Evolutionary conservation across 2,888 invertebrate genomes (phyloP).

Genomic region (Galeruca laticollis): DNA sequence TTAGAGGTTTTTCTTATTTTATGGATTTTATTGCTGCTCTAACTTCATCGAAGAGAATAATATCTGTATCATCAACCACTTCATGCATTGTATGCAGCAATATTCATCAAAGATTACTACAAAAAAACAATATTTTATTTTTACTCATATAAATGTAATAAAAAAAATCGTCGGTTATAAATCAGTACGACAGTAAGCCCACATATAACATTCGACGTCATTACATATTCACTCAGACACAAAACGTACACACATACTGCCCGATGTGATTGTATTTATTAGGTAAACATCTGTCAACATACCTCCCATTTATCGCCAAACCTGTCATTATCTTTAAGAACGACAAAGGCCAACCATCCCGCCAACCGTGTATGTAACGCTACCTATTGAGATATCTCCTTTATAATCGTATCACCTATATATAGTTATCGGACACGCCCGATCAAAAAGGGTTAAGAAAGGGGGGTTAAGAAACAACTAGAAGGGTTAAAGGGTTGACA

Average conservation of each 20-base stretch:
- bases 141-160: too few species aligned
- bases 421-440: constrained; percentile 53
- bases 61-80: too few species aligned
- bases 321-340: constrained; percentile 63
- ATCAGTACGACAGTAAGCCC: neutral
- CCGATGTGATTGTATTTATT: constrained; percentile 56
- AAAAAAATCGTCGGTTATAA: too few species aligned
- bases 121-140: too few species aligned
- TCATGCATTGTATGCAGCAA: too few species aligned
- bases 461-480: constrained; percentile 8
- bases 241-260: constrained; percentile 16
- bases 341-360: constrained; percentile 36
- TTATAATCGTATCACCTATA: constrained; percentile 53
- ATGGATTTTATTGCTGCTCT: too few species aligned
- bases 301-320: constrained; percentile 63
- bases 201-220: neutral
- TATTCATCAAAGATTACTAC: too few species aligned
- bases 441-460: constrained; percentile 52
- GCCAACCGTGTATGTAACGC: constrained; percentile 45
- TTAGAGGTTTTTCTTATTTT: too few species aligned
- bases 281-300: constrained; percentile 67
- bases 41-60: too few species aligned
- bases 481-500: constrained; percentile 32
- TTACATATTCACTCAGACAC: constrained; percentile 18
- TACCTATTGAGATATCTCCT: constrained; percentile 38